A percentile compares a stretch with the other conserved stretches of the same genome.
Conservation (phyloP, 1,140 invertebrate species). For the Drosophila kikkawai region DNA sequence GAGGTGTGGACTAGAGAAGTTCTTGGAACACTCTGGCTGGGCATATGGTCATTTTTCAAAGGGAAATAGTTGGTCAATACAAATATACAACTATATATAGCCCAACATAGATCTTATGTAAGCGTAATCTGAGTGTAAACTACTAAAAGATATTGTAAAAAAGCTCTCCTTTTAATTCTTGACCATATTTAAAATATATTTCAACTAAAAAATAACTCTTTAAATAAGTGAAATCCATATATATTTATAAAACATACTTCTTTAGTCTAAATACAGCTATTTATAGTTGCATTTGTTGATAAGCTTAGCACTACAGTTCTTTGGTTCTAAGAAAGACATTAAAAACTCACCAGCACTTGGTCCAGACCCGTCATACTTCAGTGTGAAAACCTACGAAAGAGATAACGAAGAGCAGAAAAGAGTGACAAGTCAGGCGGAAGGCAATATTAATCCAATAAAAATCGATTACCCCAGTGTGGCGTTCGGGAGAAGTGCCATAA, state of each 20-base stretch:
- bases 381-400: slow-evolving; percentile 14
- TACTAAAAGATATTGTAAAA: too few relatives aligned
- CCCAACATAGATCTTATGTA: not conserved
- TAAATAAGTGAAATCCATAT: not conserved
- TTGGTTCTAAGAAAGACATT: not conserved
- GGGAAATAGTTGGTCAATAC: not conserved
- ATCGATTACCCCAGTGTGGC: slow-evolving; percentile 22
- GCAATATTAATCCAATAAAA: slow-evolving; percentile 34
- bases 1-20: not conserved
- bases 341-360: slow-evolving; percentile 23
- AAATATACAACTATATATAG: not conserved
- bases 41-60: slow-evolving; percentile 5
- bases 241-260: not conserved
- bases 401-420: slow-evolving; percentile 13
- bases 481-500: slow-evolving; percentile 16
- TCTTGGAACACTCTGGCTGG: slow-evolving; percentile 2
- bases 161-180: too few relatives aligned
- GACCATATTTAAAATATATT: too few relatives aligned
- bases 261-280: not conserved
- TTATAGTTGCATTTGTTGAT: slow-evolving; percentile 3
- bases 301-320: not conserved
- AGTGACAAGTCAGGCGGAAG: slow-evolving; percentile 12
- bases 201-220: not conserved
- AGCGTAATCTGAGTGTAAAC: not conserved
- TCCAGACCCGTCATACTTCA: slow-evolving; percentile 1